phyloP scores from a whole-genome alignment of 2,797 vertebrate genomes.

The Muscicapa comitata region DNA sequence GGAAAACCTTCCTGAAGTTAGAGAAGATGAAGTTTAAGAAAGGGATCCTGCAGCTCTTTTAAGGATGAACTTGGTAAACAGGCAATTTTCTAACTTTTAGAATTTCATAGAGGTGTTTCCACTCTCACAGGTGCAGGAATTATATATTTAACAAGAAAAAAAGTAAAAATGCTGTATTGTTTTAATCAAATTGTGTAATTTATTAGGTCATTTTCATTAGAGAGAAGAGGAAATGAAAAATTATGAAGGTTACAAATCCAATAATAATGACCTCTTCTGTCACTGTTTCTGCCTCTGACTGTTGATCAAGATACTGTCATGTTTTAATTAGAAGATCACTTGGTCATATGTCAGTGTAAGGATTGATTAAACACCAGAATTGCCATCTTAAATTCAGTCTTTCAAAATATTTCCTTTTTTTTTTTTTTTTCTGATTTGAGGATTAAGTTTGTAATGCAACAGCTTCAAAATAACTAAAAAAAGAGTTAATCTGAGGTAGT shows the following conservation, averaged over 20 bases:
- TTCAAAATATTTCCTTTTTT: background rate
- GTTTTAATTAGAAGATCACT: constrained; percentile 62
- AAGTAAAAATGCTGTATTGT: background rate
- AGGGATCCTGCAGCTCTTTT: background rate
- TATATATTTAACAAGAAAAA: background rate
- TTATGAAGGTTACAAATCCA: background rate
- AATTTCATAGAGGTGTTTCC: background rate
- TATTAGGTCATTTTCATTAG: background rate
- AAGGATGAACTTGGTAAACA: background rate
- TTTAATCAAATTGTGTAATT: background rate
- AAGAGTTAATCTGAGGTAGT: background rate
- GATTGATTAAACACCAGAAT: constrained; percentile 45
- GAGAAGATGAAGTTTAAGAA: background rate
- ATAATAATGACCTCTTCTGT: background rate
- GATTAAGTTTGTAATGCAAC: background rate
- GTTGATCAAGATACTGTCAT: constrained; percentile 29
- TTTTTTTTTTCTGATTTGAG: background rate
- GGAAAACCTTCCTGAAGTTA: background rate
- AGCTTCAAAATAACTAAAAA: background rate
- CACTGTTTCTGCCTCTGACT: background rate
- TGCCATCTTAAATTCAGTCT: background rate
- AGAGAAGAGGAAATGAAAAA: background rate
- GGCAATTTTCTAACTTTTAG: background rate
- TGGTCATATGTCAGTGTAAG: constrained; percentile 22
- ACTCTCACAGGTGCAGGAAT: background rate